Base-by-base conservation (phyloP, 2,113 vertebrate genomes). In the Myxocyprinus asiaticus region DNA sequence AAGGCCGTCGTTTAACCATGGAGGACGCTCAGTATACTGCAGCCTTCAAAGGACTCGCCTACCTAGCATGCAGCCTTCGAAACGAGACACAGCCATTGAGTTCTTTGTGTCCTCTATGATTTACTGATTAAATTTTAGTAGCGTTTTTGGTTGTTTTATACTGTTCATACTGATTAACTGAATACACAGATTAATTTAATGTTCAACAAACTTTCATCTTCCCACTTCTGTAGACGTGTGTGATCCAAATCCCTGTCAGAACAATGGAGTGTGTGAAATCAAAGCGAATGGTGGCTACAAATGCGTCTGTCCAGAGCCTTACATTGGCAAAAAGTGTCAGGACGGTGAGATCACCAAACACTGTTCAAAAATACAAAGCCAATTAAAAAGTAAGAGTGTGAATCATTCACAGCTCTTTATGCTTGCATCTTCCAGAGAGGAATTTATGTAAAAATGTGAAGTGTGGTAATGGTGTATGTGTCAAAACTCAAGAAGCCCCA, bases 161-260 rank as follows among this genome's bases (percentile, higher is more conserved):
- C 14, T n/a, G 55, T 15, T 15, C 3, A 15, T 58, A 15, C 12
- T 56, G 9, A 10, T 9, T 9, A 51, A 4, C 11, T 5, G 9
- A 51, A 51, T 51, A 51, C 50, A 51, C 12, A n/a, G 12, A 56
- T 14, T n/a, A 56, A 56, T 14, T n/a, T 56, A 4, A 58, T 58
- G 14, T 15, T 3, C 50, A 11, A 53, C 50, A 53, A 10, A 8
- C 47, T 22, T 7, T 77, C 4, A 17, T 78, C 17, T 50, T 45
- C 22, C 43, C 66, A 44, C 12, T 58, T n/a, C 66, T 12, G 11
- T 76, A 91, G 90, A 87, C 48, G 12, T 15, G 0, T 92, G 91
- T 82, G 74, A 86, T 42, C 84, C 89, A 68, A 89, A 90, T 68
- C 90, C 89, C 0, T 92, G 91, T 76, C 17, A 78, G 12, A 90